Percentiles rank a stretch among this genome's conserved stretches.
These are phyloP conservation scores for Neosilurus mollespiculum DNA, from an alignment of 2,797 vertebrate genomes.

Conservation along the genomic window DNA sequence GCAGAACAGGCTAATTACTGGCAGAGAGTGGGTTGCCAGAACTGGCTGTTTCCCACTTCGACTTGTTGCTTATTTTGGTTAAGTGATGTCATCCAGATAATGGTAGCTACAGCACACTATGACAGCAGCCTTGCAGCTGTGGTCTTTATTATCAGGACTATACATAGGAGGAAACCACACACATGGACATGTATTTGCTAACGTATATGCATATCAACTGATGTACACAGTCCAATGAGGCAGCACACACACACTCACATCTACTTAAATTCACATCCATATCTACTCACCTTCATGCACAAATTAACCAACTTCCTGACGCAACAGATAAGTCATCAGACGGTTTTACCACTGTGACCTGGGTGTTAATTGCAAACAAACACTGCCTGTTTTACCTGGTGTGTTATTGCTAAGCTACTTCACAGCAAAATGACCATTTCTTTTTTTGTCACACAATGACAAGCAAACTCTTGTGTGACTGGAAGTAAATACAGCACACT, in stretches of 20 bases:
- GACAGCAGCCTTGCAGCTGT: conserved; percentile 39
- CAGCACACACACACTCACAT: not conserved
- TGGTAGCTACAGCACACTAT: conserved; percentile 23
- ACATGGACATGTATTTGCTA: not conserved
- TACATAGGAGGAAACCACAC: conserved; percentile 12
- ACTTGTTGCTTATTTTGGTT: conserved; percentile 56
- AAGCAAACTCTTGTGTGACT: not conserved
- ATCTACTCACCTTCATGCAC: not conserved
- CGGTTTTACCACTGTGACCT: conserved; percentile 4
- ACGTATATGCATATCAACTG: not conserved
- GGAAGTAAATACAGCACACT: not conserved
- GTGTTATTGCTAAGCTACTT: not conserved
- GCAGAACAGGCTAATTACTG: conserved; percentile 51
- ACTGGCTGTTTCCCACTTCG: conserved; percentile 41
- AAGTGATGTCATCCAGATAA: conserved; percentile 49
- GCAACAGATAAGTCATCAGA: conserved; percentile 25
- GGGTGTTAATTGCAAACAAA: conserved; percentile 22
- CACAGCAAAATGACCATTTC: not conserved
- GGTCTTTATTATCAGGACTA: conserved; percentile 31
- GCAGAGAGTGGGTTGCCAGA: conserved; percentile 44
- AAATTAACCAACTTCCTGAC: not conserved
- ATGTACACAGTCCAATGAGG: not conserved
- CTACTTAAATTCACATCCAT: conserved; percentile 9
- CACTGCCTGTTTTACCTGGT: not conserved
- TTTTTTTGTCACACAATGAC: not conserved